Evolutionary conservation across 2,797 vertebrate genomes (phyloP).

Genomic region (Lutra lutra): DNA sequence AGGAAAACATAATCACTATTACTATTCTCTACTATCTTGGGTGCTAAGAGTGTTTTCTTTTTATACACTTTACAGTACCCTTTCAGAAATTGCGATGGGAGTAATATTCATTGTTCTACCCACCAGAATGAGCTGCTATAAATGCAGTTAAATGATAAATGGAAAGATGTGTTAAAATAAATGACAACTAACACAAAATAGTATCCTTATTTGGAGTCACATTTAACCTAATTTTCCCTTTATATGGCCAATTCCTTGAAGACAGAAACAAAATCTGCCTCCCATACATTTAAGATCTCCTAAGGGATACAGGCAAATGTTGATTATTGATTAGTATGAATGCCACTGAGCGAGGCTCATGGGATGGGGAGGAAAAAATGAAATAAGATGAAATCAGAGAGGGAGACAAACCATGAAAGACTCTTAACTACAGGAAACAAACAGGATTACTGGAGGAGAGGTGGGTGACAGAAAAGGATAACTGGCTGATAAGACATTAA

Average conservation of each 20-base stretch:
- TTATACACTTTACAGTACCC: not conserved
- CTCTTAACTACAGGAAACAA: not conserved
- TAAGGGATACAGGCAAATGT: not conserved
- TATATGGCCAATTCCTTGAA: not conserved
- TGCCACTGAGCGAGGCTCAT: not conserved
- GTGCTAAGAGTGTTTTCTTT: slow-evolving; percentile 7
- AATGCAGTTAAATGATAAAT: slow-evolving; percentile 52
- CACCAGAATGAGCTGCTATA: slow-evolving; percentile 3
- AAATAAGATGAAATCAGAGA: not conserved
- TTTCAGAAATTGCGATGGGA: slow-evolving; percentile 44
- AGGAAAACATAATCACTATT: slow-evolving; percentile 32
- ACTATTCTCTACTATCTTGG: not conserved
- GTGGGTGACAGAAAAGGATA: not conserved
- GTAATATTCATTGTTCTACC: slow-evolving; percentile 7
- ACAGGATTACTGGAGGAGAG: not conserved
- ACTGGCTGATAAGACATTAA: not conserved
- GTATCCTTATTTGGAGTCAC: not conserved
- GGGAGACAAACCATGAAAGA: not conserved
- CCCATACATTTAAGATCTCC: slow-evolving; percentile 16
- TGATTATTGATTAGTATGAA: not conserved
- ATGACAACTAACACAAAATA: slow-evolving; percentile 55
- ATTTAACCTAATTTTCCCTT: not conserved
- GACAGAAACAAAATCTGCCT: not conserved
- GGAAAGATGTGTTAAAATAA: slow-evolving; percentile 41
- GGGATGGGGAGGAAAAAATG: not conserved